Conservation (phyloP, 2,888 invertebrate species). For the Meliscaeva auricollis region DNA sequence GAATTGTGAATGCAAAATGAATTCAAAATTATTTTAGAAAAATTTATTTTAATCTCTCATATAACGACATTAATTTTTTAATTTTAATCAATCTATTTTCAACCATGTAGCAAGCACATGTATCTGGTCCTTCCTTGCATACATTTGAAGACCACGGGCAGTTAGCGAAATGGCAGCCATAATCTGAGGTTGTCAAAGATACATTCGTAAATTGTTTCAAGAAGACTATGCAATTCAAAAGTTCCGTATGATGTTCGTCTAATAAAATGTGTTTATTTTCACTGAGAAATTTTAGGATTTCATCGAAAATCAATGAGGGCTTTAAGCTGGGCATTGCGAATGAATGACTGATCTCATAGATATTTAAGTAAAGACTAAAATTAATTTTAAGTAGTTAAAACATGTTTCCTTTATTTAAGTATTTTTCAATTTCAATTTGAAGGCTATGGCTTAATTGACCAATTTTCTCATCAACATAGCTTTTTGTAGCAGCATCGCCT, state of each 20-base stretch:
- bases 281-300: background rate
- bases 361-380: background rate
- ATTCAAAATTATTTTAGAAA: background rate
- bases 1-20: too few relatives aligned
- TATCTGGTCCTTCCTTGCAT: slow-evolving; percentile 24
- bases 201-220: background rate
- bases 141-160: slow-evolving; percentile 21
- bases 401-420: background rate
- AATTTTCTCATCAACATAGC: background rate
- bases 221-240: background rate
- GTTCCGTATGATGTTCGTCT: slow-evolving; percentile 1
- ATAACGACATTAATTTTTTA: slow-evolving; percentile 32
- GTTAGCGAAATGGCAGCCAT: slow-evolving; percentile 23
- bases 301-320: background rate
- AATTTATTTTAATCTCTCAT: slow-evolving; percentile 17
- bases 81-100: slow-evolving; percentile 26
- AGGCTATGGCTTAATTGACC: too few relatives aligned
- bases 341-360: background rate
- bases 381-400: background rate
- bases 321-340: background rate
- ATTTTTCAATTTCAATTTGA: background rate
- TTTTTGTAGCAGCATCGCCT: background rate
- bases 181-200: background rate
- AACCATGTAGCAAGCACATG: slow-evolving; percentile 25
- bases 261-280: background rate